These are phyloP conservation scores for Cataglyphis rosenhaueri DNA, from an alignment of 2,888 invertebrate genomes.

Conservation along the genomic window DNA sequence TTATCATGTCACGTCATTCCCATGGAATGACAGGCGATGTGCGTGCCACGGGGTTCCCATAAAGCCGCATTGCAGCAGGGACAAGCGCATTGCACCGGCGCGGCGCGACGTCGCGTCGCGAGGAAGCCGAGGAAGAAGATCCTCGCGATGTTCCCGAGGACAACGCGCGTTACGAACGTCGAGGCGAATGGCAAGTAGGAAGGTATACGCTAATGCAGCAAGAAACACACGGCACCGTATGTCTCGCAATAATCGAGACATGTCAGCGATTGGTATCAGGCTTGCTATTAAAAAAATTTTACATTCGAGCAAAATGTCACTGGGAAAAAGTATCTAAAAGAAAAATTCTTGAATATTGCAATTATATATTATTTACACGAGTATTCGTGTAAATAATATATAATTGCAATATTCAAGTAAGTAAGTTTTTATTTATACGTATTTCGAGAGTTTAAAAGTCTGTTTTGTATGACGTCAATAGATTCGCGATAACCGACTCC, in stretches of 20 bases:
- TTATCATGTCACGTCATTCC: constrained; percentile 69
- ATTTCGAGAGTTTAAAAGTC: background rate
- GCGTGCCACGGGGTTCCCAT: constrained; percentile 49
- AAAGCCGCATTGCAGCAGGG: constrained; percentile 45
- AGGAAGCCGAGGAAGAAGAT: background rate
- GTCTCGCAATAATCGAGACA: constrained; percentile 10
- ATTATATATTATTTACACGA: background rate
- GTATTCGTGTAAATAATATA: no score
- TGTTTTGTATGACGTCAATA: background rate
- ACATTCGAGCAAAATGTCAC: background rate
- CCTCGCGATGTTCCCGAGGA: background rate
- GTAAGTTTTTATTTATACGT: background rate
- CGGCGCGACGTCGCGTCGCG: background rate
- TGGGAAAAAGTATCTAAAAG: background rate
- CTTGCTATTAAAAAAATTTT: constrained; percentile 9
- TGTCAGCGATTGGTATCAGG: background rate
- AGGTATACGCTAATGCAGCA: constrained; percentile 19
- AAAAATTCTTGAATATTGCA: background rate
- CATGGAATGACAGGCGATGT: constrained; percentile 61
- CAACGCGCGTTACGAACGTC: background rate
- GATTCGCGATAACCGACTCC: background rate
- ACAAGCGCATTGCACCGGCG: background rate
- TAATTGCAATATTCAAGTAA: no score
- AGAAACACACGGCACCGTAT: constrained; percentile 5
- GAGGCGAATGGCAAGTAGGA: constrained; percentile 8